Percentiles rank a stretch among this genome's conserved stretches.
phyloP scores from a whole-genome alignment of 2,797 vertebrate genomes.

The Phataginus tetradactyla region DNA sequence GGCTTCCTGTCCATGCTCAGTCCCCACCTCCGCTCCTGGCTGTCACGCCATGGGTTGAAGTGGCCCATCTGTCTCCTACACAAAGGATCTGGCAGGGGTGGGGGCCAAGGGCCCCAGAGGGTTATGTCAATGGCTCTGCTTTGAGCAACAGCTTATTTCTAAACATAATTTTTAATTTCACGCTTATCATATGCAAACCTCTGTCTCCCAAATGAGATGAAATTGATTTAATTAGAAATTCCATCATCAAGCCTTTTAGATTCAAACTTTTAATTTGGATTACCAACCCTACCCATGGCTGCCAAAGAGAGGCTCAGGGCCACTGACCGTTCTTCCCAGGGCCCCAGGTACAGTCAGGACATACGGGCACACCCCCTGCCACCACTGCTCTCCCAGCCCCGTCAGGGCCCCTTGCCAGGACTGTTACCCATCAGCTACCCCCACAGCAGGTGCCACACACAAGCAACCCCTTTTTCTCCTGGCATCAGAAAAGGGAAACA shows the following conservation, averaged over 20 bases:
- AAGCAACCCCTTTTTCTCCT: background rate
- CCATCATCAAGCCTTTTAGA: slow-evolving; percentile 84
- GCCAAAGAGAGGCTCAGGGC: background rate
- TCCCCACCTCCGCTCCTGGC: background rate
- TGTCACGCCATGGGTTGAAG: background rate
- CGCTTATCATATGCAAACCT: slow-evolving; percentile 84
- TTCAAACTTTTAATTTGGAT: slow-evolving; percentile 85
- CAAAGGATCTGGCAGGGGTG: slow-evolving; percentile 31
- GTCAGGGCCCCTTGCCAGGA: background rate
- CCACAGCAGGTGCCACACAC: background rate
- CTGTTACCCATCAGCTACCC: background rate
- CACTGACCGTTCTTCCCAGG: background rate
- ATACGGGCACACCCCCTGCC: background rate
- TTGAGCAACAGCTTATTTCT: slow-evolving; percentile 79
- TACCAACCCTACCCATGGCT: slow-evolving; percentile 64
- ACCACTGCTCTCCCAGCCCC: background rate
- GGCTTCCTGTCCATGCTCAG: background rate
- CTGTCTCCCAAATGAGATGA: slow-evolving; percentile 82
- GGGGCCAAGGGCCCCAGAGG: background rate
- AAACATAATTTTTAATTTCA: slow-evolving; percentile 86
- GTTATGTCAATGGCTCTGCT: slow-evolving; percentile 50
- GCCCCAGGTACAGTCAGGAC: background rate
- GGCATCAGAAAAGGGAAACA: background rate
- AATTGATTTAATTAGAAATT: slow-evolving; percentile 89
- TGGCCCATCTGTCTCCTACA: slow-evolving; percentile 35